phyloP scores from a whole-genome alignment of 2,113 vertebrate genomes.

The Leptosomus discolor region DNA sequence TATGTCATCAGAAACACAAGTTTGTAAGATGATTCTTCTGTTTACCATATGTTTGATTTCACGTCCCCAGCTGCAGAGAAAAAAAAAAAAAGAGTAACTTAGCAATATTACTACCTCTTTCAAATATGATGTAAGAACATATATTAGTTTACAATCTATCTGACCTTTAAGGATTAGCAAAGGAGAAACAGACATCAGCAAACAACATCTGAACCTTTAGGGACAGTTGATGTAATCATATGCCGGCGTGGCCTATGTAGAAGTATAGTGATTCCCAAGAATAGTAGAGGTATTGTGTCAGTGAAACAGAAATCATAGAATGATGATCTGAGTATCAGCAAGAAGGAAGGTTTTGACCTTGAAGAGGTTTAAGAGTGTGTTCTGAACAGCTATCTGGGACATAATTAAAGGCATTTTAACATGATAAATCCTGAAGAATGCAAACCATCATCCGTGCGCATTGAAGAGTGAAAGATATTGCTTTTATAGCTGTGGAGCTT shows the following conservation, averaged over 20 bases:
- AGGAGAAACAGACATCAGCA: conserved; percentile 57
- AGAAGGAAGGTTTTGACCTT: conserved; percentile 72
- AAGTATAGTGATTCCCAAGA: conserved; percentile 27
- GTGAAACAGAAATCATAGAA: conserved; percentile 42
- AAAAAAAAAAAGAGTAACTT: conserved; percentile 6
- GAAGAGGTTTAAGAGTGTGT: conserved; percentile 62
- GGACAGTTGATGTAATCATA: conserved; percentile 10
- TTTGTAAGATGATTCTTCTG: not conserved
- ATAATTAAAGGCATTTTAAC: conserved; percentile 78
- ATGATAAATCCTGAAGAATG: conserved; percentile 66
- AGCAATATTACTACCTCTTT: not conserved
- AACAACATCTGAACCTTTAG: conserved; percentile 38
- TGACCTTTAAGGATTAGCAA: conserved; percentile 59
- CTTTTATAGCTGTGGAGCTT: conserved; percentile 76
- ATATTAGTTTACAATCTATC: conserved; percentile 25
- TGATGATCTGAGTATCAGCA: conserved; percentile 60
- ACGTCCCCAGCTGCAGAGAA: not conserved
- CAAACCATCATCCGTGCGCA: conserved; percentile 54
- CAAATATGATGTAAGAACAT: conserved; percentile 13
- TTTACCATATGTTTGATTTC: conserved; percentile 44
- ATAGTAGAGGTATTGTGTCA: conserved; percentile 42
- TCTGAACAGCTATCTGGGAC: conserved; percentile 52
- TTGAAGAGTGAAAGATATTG: conserved; percentile 68
- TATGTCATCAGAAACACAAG: conserved; percentile 18
- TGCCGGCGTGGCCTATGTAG: not conserved